Evolutionary conservation across 2,888 invertebrate genomes (phyloP), one percentile per base, ranked within the genome.

Genomic region (Agrochola lota): DNA sequence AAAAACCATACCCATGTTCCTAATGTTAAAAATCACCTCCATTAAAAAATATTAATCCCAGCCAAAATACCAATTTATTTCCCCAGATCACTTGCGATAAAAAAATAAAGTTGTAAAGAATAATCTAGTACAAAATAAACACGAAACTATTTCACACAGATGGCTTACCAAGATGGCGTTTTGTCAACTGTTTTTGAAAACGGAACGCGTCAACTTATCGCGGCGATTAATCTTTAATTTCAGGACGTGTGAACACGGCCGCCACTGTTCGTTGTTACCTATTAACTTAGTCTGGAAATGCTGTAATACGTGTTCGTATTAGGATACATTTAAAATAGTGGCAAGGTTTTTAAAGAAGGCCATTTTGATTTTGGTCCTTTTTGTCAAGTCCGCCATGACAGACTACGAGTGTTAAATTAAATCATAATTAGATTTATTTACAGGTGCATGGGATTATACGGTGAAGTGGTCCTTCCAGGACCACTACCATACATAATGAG

Each of bases 191-290:
- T 87, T 84, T 88, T 88, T 89, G 71, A 77, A 80, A 83, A 85
- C 88, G 86, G 55, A 81, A 87, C 85, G 87, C 85, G 88, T 87
- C 74, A 73, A 71, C 68, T 88, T 92, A 93, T 93, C 93, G 75
- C 11, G 6, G 77, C 90, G 80, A 90, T 92, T 90, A 90, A 92
- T 93, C 93, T 90, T 79, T 89, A 86, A 89, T 91, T 92, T 89
- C 87, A 88, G 90, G 89, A 93, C 91, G 93, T 93, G 93, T 93
- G 93, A 93, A 93, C 93, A 93, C 83, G 90, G 78, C 87, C 76
- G 73, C 83, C 70, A 80, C 74, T 85, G 78, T 86, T 87, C 83
- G 81, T 68, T 78, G 85, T 89, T 80, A 88, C 89, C 87, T 89
- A 89, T 87, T 89, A 88, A 89, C 88, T 87, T 85, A 67, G 81